These are phyloP conservation scores for Geotrypetes seraphini DNA, from an alignment of 2,797 vertebrate genomes.

Conservation along the genomic window DNA sequence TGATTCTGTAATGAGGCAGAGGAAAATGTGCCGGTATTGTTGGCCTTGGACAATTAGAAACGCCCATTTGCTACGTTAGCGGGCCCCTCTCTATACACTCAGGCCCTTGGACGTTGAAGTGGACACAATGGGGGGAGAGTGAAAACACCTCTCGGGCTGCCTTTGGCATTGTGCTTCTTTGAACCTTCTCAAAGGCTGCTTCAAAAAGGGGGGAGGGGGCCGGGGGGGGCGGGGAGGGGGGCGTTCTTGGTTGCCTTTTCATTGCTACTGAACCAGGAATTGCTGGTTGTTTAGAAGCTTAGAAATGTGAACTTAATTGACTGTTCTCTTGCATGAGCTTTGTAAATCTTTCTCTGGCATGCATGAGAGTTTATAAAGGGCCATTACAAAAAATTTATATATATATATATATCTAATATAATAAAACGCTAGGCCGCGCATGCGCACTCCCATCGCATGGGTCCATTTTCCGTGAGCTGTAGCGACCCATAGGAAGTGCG, in stretches of 20 bases:
- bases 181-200: conserved; percentile 78
- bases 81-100: conserved; percentile 84
- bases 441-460: too few species aligned
- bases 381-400: too few species aligned
- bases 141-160: conserved; percentile 79
- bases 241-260: conserved; percentile 89
- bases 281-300: conserved; percentile 87
- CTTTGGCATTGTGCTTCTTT: conserved; percentile 89
- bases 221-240: too few species aligned
- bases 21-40: conserved; percentile 87
- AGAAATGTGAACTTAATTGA: conserved; percentile 99
- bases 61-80: conserved; percentile 91
- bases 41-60: conserved; percentile 79
- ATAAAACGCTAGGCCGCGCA: too few species aligned
- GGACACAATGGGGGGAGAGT: conserved; percentile 77
- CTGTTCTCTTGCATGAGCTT: conserved; percentile 57
- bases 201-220: too few species aligned
- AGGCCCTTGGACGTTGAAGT: conserved; percentile 58
- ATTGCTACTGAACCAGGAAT: conserved; percentile 66
- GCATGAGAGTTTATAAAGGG: too few species aligned
- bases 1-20: conserved; percentile 80
- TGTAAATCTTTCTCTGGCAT: conserved; percentile 51
- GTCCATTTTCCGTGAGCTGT: too few species aligned
- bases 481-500: too few species aligned
- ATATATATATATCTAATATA: too few species aligned